Evolutionary conservation across 2,113 vertebrate species (phyloP).

Genomic region (Cyphomyrus discorhynchus): DNA sequence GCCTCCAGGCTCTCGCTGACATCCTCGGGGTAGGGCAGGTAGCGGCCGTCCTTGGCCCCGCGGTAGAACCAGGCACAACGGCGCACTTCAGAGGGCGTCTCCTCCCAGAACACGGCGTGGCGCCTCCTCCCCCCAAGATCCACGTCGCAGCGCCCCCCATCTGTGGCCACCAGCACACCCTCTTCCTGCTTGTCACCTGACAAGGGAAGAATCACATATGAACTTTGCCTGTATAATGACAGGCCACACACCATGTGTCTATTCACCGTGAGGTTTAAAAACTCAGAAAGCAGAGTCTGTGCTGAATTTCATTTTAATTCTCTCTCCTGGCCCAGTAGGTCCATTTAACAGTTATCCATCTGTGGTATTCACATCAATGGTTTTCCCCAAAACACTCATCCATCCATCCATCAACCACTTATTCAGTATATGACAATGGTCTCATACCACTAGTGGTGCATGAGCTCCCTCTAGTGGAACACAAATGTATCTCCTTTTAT

Average conservation of each 20-base stretch:
- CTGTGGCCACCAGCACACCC: conserved; percentile 70
- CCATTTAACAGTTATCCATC: background rate
- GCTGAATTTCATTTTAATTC: background rate
- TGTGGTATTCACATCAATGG: background rate
- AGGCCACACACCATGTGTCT: background rate
- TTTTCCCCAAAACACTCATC: background rate
- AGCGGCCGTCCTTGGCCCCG: conserved; percentile 84
- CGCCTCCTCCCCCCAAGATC: conserved; percentile 66
- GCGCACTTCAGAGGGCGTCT: conserved; percentile 73
- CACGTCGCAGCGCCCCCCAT: conserved; percentile 85
- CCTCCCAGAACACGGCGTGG: conserved; percentile 85
- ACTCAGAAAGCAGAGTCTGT: background rate
- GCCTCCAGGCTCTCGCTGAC: conserved; percentile 84
- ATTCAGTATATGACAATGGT: background rate
- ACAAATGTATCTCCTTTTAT: background rate
- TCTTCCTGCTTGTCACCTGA: conserved; percentile 22
- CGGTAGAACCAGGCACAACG: conserved; percentile 96
- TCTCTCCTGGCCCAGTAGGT: background rate
- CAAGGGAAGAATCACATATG: background rate
- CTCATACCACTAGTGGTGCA: background rate
- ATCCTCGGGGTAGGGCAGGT: conserved; percentile 78
- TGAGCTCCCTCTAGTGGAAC: background rate
- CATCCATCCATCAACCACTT: background rate
- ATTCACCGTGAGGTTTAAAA: background rate
- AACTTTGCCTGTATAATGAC: conserved; percentile 30